A percentile compares a stretch with the other conserved stretches of the same genome.
phyloP scores from a whole-genome alignment of 1,140 invertebrate species.

The Andrena cerasifolii region DNA sequence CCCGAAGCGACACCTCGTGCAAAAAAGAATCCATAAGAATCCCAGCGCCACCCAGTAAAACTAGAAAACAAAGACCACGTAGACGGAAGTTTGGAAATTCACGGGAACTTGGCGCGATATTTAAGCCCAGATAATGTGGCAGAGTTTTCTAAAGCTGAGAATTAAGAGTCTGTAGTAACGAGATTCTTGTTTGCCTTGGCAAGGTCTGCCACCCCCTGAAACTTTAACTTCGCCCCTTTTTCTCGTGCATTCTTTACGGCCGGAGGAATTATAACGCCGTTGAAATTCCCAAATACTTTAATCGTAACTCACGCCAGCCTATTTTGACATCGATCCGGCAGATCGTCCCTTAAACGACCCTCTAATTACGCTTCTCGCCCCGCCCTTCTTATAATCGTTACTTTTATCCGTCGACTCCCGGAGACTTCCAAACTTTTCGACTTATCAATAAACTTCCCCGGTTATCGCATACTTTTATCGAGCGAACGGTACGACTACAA shows the following conservation, averaged over 20 bases:
- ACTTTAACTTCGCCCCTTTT: neutral
- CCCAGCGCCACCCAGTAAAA: too few species aligned
- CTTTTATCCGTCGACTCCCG: neutral
- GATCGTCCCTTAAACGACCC: constrained; percentile 35
- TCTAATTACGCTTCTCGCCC: constrained; percentile 31
- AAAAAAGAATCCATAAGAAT: too few species aligned
- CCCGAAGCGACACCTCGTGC: too few species aligned
- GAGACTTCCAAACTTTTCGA: constrained; percentile 23
- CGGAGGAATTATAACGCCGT: neutral
- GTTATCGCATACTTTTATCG: constrained; percentile 37
- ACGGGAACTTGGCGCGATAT: neutral
- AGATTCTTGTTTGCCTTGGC: neutral
- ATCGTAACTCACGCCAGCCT: neutral
- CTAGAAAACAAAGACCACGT: neutral
- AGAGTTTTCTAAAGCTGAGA: neutral
- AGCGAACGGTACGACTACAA: constrained; percentile 15
- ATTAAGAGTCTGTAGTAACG: neutral
- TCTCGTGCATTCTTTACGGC: neutral
- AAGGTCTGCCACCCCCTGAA: neutral
- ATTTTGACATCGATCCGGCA: constrained; percentile 14
- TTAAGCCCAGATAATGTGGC: neutral
- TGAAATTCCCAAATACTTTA: neutral
- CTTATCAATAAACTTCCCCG: constrained; percentile 43
- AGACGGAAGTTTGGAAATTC: neutral
- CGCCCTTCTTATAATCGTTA: constrained; percentile 15